Conservation (phyloP, 1,140 invertebrate species). For the Linepithema humile region DNA sequence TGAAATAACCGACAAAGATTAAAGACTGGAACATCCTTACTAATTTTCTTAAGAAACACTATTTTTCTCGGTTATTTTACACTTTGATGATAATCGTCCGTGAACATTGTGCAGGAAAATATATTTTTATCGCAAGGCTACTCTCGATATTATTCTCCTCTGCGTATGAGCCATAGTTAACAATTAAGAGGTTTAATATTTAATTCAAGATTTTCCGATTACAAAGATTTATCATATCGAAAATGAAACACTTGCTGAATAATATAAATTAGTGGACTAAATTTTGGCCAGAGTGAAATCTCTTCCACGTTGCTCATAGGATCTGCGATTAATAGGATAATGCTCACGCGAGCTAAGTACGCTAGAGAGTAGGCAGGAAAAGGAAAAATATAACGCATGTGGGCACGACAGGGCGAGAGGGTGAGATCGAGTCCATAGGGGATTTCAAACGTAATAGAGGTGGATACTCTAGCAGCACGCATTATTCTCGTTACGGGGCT, state of each 20-base stretch:
- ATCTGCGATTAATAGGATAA: slow-evolving; percentile 36
- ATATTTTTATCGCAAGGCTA: not conserved
- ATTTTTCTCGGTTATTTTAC: not conserved
- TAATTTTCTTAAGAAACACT: slow-evolving; percentile 27
- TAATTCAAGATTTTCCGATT: not conserved
- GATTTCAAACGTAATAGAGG: slow-evolving; percentile 80
- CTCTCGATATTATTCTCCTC: not conserved
- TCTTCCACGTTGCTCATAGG: not conserved
- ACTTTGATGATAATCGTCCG: not conserved
- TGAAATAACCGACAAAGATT: slow-evolving; percentile 39
- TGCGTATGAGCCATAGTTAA: slow-evolving; percentile 1
- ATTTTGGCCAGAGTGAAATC: slow-evolving; percentile 21
- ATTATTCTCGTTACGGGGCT: slow-evolving; percentile 78
- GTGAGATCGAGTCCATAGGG: slow-evolving; percentile 70
- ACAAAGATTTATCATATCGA: too few relatives aligned
- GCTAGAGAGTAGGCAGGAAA: slow-evolving; percentile 26
- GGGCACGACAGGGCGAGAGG: slow-evolving; percentile 35
- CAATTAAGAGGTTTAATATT: not conserved
- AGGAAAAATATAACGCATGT: slow-evolving; percentile 58
- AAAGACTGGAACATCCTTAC: slow-evolving; percentile 4
- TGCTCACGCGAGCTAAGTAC: not conserved
- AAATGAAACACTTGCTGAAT: not conserved
- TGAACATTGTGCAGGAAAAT: not conserved
- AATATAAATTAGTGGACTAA: not conserved
- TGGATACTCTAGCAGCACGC: slow-evolving; percentile 76